phyloP scores from a whole-genome alignment of 2,797 vertebrate species.

The Tapirus indicus region DNA sequence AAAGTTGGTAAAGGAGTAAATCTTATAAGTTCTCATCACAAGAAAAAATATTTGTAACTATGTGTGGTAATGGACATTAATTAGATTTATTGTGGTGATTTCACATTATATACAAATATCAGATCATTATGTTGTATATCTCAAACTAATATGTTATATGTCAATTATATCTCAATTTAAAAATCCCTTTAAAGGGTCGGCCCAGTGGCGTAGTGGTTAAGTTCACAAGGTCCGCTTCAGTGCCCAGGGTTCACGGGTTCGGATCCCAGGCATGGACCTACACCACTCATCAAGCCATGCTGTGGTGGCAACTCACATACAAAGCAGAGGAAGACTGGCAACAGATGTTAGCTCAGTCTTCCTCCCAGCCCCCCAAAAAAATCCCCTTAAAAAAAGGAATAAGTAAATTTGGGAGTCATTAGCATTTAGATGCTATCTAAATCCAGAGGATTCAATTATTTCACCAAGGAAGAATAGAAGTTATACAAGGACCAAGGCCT shows the following conservation, averaged over 20 bases:
- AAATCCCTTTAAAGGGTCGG: too few species aligned
- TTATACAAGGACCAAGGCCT: neutral
- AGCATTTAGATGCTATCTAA: slow-evolving; percentile 3
- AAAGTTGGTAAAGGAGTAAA: neutral
- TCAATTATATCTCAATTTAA: neutral
- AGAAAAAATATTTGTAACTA: neutral
- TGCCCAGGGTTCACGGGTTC: too few species aligned
- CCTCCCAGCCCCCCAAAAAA: neutral
- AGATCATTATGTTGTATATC: neutral
- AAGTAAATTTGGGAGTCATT: neutral
- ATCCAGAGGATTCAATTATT: neutral
- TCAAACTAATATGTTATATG: neutral
- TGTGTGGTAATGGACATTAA: neutral
- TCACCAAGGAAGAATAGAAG: neutral
- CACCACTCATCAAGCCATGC: too few species aligned
- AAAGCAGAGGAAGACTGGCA: too few species aligned
- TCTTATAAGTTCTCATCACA: slow-evolving; percentile 22
- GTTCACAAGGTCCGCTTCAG: too few species aligned
- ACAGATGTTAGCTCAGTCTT: too few species aligned
- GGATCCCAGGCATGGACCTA: too few species aligned
- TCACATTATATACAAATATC: neutral
- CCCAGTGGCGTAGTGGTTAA: too few species aligned
- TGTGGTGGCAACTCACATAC: too few species aligned
- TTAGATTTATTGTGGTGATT: neutral
- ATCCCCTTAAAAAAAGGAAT: neutral